These are phyloP conservation scores for Oryctes rhinoceros DNA, from an alignment of 1,140 invertebrate genomes.

Conservation along the genomic window DNA sequence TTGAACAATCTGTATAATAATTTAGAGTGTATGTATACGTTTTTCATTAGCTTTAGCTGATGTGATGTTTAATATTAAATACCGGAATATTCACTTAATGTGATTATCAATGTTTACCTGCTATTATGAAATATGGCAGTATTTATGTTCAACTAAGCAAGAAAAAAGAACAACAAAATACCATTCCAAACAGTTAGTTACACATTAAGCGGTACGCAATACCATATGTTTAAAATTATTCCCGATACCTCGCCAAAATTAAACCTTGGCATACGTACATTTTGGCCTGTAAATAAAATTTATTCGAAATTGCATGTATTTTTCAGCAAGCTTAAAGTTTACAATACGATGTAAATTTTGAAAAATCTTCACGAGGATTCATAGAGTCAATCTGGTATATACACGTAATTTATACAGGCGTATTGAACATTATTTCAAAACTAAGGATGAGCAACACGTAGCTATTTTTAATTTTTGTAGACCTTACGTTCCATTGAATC, in stretches of 20 bases:
- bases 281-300: not conserved
- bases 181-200: too few species aligned
- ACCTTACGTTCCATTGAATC: not conserved
- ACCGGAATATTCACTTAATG: too few species aligned
- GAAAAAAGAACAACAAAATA: too few species aligned
- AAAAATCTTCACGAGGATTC: not conserved
- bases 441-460: not conserved
- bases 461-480: not conserved
- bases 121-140: too few species aligned
- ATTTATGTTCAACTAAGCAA: too few species aligned
- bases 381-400: not conserved
- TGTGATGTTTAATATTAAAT: too few species aligned
- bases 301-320: not conserved
- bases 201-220: not conserved
- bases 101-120: too few species aligned
- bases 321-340: constrained; percentile 6
- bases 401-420: not conserved
- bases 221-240: constrained; percentile 22
- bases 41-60: too few species aligned
- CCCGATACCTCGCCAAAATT: not conserved
- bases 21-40: too few species aligned
- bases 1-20: too few species aligned
- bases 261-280: constrained; percentile 1
- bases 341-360: not conserved
- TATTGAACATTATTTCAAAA: not conserved